A percentile compares a stretch with the other conserved stretches of the same genome.
phyloP scores from a whole-genome alignment of 2,797 vertebrate genomes.

The Takifugu ocellatus region DNA sequence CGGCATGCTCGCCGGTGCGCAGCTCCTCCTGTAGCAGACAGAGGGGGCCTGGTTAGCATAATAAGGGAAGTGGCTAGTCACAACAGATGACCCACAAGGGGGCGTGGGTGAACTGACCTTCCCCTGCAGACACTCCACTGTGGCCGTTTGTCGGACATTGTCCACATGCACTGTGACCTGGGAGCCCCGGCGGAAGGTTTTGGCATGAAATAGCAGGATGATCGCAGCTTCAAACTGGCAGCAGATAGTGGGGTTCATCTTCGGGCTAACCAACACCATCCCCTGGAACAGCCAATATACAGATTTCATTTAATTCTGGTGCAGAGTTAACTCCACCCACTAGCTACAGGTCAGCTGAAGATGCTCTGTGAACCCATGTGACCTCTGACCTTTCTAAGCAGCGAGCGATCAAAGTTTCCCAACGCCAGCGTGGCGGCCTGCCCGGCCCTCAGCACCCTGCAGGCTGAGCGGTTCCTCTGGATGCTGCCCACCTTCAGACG shows the following conservation, averaged over 20 bases:
- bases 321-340: no score
- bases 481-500: slow-evolving; percentile 92
- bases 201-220: slow-evolving; percentile 93
- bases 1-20: slow-evolving; percentile 91
- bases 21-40: slow-evolving; percentile 83
- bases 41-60: neutral
- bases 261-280: slow-evolving; percentile 98
- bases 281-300: slow-evolving; percentile 73
- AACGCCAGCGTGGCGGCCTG: slow-evolving; percentile 93
- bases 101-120: slow-evolving; percentile 75
- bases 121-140: slow-evolving; percentile 88
- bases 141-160: slow-evolving; percentile 92
- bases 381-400: slow-evolving; percentile 88
- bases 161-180: slow-evolving; percentile 96
- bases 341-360: no score
- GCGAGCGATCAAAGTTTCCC: slow-evolving; percentile 88
- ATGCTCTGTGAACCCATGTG: neutral
- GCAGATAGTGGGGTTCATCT: slow-evolving; percentile 97
- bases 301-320: no score
- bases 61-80: neutral
- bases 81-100: rapidly evolving
- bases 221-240: slow-evolving; percentile 94
- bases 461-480: slow-evolving; percentile 94
- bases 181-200: slow-evolving; percentile 91
- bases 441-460: slow-evolving; percentile 89